phyloP scores from a whole-genome alignment of 2,888 invertebrate genomes.

The Leistus spinibarbis region DNA sequence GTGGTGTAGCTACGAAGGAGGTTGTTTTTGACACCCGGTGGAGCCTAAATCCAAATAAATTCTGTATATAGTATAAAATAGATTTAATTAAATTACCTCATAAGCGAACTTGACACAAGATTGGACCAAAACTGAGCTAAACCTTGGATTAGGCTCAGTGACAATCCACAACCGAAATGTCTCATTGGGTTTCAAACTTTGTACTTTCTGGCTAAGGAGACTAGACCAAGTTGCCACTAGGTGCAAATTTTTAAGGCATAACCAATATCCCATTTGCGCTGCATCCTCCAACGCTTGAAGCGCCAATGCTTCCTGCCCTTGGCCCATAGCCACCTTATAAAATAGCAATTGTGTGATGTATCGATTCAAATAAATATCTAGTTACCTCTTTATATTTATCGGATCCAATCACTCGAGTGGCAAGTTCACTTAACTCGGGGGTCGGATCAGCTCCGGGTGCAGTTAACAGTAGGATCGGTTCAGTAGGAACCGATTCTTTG shows the following conservation, averaged over 20 bases:
- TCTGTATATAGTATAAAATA: too few species aligned
- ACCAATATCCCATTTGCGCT: constrained; percentile 71
- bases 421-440: constrained; percentile 74
- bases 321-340: constrained; percentile 80
- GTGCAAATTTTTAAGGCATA: constrained; percentile 83
- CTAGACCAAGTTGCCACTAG: constrained; percentile 74
- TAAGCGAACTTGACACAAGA: constrained; percentile 81
- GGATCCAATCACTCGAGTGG: constrained; percentile 57
- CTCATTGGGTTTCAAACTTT: constrained; percentile 55
- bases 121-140: constrained; percentile 77
- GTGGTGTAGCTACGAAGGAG: constrained; percentile 75
- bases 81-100: constrained; percentile 58
- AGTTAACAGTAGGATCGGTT: constrained; percentile 84
- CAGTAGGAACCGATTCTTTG: constrained; percentile 62
- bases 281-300: constrained; percentile 64
- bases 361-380: background rate
- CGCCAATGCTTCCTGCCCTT: constrained; percentile 74
- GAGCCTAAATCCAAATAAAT: constrained; percentile 64
- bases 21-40: constrained; percentile 85
- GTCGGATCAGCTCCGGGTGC: constrained; percentile 93
- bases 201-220: constrained; percentile 71
- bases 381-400: constrained; percentile 65
- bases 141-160: constrained; percentile 78
- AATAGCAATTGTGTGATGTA: too few species aligned
- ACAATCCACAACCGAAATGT: constrained; percentile 84